Evolutionary conservation across 2,888 invertebrate genomes (phyloP).

Genomic region (Subacronicta megacephala): DNA sequence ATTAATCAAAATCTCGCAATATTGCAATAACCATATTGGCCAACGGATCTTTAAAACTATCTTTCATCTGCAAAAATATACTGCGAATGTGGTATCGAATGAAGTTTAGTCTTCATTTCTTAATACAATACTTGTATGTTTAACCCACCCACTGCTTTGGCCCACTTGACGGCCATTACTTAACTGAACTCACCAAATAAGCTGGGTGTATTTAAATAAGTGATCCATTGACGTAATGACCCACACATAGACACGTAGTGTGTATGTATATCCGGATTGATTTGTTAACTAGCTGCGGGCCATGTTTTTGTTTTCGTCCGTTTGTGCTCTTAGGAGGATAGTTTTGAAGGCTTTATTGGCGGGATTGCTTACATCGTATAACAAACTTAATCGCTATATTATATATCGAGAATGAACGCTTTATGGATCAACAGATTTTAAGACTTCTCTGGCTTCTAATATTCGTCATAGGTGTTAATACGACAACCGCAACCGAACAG

Average conservation of each 20-base stretch:
- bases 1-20: background rate
- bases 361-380: no score
- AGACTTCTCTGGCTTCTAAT: no score
- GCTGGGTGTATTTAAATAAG: constrained; percentile 15
- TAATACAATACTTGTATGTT: constrained; percentile 34
- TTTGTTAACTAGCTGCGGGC: background rate
- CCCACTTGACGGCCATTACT: constrained; percentile 46
- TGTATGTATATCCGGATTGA: constrained; percentile 36
- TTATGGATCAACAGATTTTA: no score
- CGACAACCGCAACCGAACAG: no score
- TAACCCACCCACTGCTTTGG: constrained; percentile 21
- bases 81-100: constrained; percentile 4
- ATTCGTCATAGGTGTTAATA: no score
- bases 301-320: background rate
- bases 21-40: no score
- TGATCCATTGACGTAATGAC: constrained; percentile 20
- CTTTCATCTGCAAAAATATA: background rate
- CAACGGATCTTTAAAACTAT: background rate
- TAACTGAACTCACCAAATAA: constrained; percentile 36
- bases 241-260: constrained; percentile 6
- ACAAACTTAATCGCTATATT: no score
- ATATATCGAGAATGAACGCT: no score
- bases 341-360: no score
- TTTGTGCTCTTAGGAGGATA: background rate
- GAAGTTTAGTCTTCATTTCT: constrained; percentile 10